Evolutionary conservation across 2,113 vertebrate species (phyloP), one percentile per base, ranked within the genome.

Genomic region (Anguilla rostrata): DNA sequence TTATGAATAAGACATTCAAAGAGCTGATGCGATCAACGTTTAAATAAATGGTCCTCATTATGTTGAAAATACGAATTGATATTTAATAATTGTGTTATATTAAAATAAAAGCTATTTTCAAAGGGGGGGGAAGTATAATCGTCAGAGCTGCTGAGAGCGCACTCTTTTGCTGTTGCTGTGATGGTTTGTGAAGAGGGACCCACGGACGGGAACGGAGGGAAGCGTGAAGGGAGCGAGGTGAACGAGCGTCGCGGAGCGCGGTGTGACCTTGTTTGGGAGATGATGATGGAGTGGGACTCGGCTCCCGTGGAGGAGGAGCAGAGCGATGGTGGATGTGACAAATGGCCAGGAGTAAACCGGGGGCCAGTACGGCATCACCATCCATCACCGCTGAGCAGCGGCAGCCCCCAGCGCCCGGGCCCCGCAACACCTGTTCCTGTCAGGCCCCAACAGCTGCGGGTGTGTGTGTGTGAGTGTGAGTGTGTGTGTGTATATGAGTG

Each of bases 331-430:
- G 84, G 95, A 84, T 90, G 90, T 97, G 96, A 97, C 96, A 97
- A 97, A 97, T 97, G 83, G 92, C 94, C 94, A 93, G 43, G 94
- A 95, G 96, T 96, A 97, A 95, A 96, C 94, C 46, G 93, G 95
- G 96, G 96, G 95, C 93, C 95, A 94, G 95, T 92, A 9, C 89
- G 88, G 94, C 94, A 91, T 96, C 94, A 94, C 95, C 94, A 97
- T 97, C 96, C 96, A 97, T 97, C 96, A 97, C 94, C 95, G 95
- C 94, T 96, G 95, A 96, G 86, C 93, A 87, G 0, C 92, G 94
- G 94, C 95, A 94, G 46, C 78, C 29, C 84, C 56, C 93, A 87
- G 71, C 90, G 94, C 95, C 88, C 94, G 95, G 96, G 94, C 95
- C 95, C 95, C 95, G 96, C 78, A 39, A 78, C 89, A 78, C 87